Conservation (phyloP, 2,888 invertebrate genomes). For the Hyles lineata region DNA sequence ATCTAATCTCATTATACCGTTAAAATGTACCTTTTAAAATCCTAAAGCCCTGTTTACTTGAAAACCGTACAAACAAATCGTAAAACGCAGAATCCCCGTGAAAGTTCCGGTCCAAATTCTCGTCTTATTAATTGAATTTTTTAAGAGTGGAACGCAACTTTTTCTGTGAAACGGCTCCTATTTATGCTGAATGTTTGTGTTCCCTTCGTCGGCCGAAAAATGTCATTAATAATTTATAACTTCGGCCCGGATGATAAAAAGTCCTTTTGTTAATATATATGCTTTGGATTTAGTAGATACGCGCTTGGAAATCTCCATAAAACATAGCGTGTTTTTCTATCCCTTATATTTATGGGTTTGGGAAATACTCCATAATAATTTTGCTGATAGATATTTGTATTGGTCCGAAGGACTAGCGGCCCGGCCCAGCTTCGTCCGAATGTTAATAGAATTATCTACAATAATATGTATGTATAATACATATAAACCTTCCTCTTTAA, state of each 20-base stretch:
- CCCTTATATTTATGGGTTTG: no score
- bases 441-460: no score
- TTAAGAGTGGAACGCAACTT: slow-evolving; percentile 3
- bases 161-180: slow-evolving; percentile 9
- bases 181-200: slow-evolving; percentile 36
- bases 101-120: neutral
- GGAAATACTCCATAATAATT: neutral
- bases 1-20: neutral
- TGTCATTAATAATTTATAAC: slow-evolving; percentile 48
- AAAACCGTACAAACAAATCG: neutral
- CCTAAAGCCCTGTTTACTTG: neutral
- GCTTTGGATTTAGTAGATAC: slow-evolving; percentile 14
- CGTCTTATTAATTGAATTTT: slow-evolving; percentile 29
- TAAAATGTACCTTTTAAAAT: neutral
- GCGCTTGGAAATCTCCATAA: neutral
- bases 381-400: no score
- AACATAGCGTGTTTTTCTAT: neutral
- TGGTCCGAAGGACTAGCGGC: no score
- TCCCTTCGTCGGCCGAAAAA: slow-evolving; percentile 35
- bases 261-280: neutral
- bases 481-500: no score
- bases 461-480: no score
- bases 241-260: slow-evolving; percentile 19
- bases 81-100: neutral
- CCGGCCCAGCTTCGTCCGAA: no score